These are phyloP conservation scores for Branchinecta sandiegonensis DNA, from an alignment of 2,888 invertebrate species.

Conservation along the genomic window DNA sequence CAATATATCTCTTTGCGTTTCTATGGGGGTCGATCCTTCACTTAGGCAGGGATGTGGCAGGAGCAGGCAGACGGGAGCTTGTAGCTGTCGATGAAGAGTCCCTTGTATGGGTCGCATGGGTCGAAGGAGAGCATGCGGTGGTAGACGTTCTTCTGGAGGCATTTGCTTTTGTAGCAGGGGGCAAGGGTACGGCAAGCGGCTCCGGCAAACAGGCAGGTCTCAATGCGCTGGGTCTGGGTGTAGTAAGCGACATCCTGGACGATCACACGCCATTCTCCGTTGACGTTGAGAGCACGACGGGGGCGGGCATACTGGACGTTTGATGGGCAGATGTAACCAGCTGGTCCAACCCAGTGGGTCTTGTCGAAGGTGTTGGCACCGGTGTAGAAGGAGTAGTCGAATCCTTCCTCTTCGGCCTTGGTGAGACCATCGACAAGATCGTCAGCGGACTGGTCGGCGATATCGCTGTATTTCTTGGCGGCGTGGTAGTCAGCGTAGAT, in stretches of 20 bases:
- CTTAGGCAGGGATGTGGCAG: constrained; percentile 29
- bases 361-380: constrained; percentile 22
- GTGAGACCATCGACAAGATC: constrained; percentile 27
- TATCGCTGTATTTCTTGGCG: constrained; percentile 28
- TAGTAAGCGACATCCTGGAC: constrained; percentile 29
- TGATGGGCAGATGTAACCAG: constrained; percentile 28
- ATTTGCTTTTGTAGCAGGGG: constrained; percentile 28
- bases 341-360: constrained; percentile 26
- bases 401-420: constrained; percentile 25
- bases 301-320: constrained; percentile 27
- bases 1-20: not conserved
- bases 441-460: constrained; percentile 27
- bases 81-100: constrained; percentile 32
- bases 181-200: constrained; percentile 28
- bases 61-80: constrained; percentile 31
- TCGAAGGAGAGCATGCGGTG: constrained; percentile 29
- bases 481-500: constrained; percentile 28
- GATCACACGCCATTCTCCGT: constrained; percentile 29
- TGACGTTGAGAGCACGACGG: constrained; percentile 28
- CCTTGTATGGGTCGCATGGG: constrained; percentile 29
- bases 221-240: constrained; percentile 28
- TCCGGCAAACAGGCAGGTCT: constrained; percentile 27
- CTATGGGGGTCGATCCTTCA: not conserved
- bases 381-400: constrained; percentile 26
- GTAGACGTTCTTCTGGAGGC: constrained; percentile 29